Conservation (phyloP, 2,888 invertebrate genomes). For the Thymelicus sylvestris region DNA sequence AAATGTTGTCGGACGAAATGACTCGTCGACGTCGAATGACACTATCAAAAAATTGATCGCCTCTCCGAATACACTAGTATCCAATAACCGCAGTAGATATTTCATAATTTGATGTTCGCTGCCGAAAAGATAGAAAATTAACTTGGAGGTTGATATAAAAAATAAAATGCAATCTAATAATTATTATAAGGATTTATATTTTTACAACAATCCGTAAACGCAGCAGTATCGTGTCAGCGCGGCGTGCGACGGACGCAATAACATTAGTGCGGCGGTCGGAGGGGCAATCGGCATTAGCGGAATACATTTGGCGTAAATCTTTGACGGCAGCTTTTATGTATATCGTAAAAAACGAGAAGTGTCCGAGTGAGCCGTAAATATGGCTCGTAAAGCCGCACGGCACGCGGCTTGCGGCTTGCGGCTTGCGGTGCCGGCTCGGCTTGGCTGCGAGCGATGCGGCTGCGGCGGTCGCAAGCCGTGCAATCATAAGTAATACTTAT, state of each 20-base stretch:
- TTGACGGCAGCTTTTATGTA: slow-evolving; percentile 81
- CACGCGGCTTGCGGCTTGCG: not conserved
- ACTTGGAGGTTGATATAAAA: too few species aligned
- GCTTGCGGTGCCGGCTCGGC: not conserved
- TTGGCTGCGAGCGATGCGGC: too few species aligned
- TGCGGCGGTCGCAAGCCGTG: not conserved
- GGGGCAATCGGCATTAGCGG: slow-evolving; percentile 79
- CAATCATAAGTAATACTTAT: too few species aligned
- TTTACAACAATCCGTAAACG: too few species aligned
- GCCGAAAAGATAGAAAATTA: too few species aligned
- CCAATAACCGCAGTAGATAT: not conserved
- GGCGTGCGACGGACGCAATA: slow-evolving; percentile 35
- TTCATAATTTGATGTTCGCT: too few species aligned
- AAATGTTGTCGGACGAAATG: slow-evolving; percentile 79
- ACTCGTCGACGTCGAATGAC: slow-evolving; percentile 73
- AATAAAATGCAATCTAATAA: too few species aligned
- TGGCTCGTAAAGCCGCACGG: slow-evolving; percentile 66
- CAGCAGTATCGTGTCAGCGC: not conserved
- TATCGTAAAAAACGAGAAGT: slow-evolving; percentile 82
- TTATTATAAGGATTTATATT: too few species aligned
- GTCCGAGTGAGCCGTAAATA: slow-evolving; percentile 79
- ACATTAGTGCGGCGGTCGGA: slow-evolving; percentile 41
- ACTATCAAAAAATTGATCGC: slow-evolving; percentile 82
- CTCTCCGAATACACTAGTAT: slow-evolving; percentile 19
- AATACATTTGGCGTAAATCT: slow-evolving; percentile 83